Conservation (phyloP, 2,888 invertebrate genomes). For the Calliopum simillimum region DNA sequence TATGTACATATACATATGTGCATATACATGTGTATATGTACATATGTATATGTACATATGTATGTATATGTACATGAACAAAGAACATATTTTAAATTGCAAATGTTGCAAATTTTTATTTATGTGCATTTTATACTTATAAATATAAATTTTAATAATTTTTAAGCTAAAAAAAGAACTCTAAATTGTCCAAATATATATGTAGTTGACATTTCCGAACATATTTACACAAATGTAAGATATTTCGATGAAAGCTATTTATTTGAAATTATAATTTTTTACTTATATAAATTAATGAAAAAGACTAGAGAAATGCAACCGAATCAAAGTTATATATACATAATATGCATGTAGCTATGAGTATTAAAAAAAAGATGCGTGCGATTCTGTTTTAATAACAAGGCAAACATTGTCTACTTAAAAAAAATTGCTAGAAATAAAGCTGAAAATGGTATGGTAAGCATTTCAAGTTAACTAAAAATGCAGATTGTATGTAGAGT, state of each 20-base stretch:
- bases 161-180: neutral
- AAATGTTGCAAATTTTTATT: no score
- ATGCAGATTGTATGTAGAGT: conserved; percentile 10
- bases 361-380: neutral
- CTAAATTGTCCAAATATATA: neutral
- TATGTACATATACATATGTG: no score
- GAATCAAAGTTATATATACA: conserved; percentile 20
- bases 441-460: conserved; percentile 1
- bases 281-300: neutral
- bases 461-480: neutral
- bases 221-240: neutral
- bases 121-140: no score
- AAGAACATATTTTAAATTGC: no score
- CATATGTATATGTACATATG: no score
- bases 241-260: neutral
- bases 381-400: neutral
- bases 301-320: conserved; percentile 22
- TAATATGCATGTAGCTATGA: no score
- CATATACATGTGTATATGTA: no score
- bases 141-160: no score
- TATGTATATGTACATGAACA: no score
- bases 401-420: neutral
- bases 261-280: neutral
- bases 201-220: neutral
- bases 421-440: neutral